Conservation (phyloP, 2,888 invertebrate species). For the Hofmannophila pseudospretella region DNA sequence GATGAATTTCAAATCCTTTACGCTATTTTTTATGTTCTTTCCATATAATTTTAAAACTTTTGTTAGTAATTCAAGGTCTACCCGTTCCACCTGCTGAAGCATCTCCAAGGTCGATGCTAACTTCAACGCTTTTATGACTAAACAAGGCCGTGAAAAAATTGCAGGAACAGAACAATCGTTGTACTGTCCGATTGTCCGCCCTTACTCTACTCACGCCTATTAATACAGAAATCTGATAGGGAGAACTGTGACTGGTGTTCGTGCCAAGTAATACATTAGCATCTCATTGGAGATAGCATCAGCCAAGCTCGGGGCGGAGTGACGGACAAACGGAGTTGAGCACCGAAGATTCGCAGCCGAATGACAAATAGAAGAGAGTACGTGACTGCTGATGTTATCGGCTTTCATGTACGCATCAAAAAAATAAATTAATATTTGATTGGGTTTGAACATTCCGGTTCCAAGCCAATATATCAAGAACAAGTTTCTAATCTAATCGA, state of each 20-base stretch:
- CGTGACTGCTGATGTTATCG: conserved; percentile 17
- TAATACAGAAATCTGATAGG: conserved; percentile 59
- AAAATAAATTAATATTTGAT: conserved; percentile 21
- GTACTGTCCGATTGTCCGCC: conserved; percentile 17
- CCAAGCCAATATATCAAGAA: conserved; percentile 29
- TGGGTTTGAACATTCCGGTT: conserved; percentile 15
- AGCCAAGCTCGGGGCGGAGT: conserved; percentile 43
- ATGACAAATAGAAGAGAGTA: conserved; percentile 33
- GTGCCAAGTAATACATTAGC: conserved; percentile 74
- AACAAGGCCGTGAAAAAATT: conserved; percentile 32
- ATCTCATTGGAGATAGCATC: conserved; percentile 59
- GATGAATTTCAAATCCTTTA: conserved; percentile 2
- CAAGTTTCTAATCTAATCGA: conserved; percentile 28
- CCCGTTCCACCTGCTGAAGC: conserved; percentile 26
- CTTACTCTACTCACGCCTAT: conserved; percentile 34
- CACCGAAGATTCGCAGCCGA: conserved; percentile 25
- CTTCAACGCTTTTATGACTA: conserved; percentile 30
- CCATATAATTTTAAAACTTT: conserved; percentile 2
- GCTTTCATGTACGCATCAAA: conserved; percentile 8
- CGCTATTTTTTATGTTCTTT: not conserved
- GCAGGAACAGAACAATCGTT: conserved; percentile 37
- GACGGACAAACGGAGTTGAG: conserved; percentile 32
- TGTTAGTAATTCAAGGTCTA: not conserved
- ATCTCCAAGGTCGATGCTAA: conserved; percentile 33
- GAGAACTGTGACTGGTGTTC: conserved; percentile 34